phyloP scores from a whole-genome alignment of 30 jellyfish, hydroid and myxozoan species.

The Aurelia aurita complex sp. Pacific region DNA sequence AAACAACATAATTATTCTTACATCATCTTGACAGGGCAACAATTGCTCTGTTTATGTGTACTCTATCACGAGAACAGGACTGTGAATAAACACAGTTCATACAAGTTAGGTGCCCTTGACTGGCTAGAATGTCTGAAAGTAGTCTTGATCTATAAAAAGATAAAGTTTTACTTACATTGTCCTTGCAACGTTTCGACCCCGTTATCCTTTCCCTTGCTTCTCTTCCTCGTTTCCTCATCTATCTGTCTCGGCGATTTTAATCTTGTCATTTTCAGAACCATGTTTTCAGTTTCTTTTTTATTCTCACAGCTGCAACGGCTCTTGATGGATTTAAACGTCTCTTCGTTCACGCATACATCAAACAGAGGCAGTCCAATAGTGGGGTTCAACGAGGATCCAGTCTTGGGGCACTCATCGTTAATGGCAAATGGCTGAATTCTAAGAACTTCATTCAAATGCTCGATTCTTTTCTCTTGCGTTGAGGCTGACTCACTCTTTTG shows the following conservation, averaged over 20 bases:
- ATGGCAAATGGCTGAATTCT: constrained; percentile 27
- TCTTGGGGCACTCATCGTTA: background rate
- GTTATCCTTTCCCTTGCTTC: background rate
- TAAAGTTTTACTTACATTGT: too few species aligned
- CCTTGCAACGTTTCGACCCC: background rate
- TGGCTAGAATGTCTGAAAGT: too few species aligned
- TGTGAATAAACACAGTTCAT: too few species aligned
- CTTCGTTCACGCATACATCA: constrained; percentile 2
- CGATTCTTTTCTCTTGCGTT: background rate
- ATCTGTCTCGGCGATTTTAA: constrained; percentile 38
- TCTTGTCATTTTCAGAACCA: constrained; percentile 11
- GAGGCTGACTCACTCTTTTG: background rate
- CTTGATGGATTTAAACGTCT: background rate
- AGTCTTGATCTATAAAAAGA: too few species aligned
- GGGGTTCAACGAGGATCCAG: background rate
- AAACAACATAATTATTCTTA: too few species aligned
- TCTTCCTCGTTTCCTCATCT: constrained; percentile 15
- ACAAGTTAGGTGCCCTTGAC: too few species aligned
- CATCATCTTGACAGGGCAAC: too few species aligned
- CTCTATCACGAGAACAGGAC: too few species aligned
- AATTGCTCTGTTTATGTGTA: too few species aligned
- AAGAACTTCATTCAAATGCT: constrained; percentile 18
- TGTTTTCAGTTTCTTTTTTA: background rate
- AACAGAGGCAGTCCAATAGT: constrained; percentile 13
- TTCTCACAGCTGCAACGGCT: background rate